phyloP scores from a whole-genome alignment of 2,888 invertebrate genomes.

The Deilephila porcellus region DNA sequence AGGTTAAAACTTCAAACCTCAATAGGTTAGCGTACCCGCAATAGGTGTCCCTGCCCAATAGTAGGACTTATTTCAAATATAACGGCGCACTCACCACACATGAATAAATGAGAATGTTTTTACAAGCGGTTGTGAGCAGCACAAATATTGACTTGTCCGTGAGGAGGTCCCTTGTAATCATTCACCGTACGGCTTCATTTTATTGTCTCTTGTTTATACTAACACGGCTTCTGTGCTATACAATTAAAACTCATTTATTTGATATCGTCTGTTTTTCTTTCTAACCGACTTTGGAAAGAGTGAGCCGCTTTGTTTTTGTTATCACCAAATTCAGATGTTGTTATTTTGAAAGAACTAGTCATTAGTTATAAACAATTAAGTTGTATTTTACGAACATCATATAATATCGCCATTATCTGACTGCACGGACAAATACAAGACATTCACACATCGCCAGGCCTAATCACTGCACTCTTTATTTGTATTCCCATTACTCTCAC shows the following conservation, averaged over 20 bases:
- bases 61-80: background rate
- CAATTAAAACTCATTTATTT: background rate
- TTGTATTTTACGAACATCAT: no score
- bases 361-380: no score
- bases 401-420: background rate
- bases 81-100: background rate
- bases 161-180: background rate
- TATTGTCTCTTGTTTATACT: conserved; percentile 21
- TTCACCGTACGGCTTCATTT: conserved; percentile 2
- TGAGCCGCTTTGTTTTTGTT: no score
- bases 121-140: background rate
- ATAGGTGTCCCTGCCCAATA: background rate
- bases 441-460: conserved; percentile 10
- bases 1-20: no score
- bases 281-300: background rate
- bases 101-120: background rate
- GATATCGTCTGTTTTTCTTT: background rate
- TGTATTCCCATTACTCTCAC: conserved; percentile 19
- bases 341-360: background rate
- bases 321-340: no score
- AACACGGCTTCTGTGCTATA: background rate
- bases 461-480: conserved; percentile 19
- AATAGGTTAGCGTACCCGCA: no score
- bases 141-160: conserved; percentile 7
- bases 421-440: background rate